Conservation (phyloP, 2,888 invertebrate species). For the Chrysopilus asiliformis region DNA sequence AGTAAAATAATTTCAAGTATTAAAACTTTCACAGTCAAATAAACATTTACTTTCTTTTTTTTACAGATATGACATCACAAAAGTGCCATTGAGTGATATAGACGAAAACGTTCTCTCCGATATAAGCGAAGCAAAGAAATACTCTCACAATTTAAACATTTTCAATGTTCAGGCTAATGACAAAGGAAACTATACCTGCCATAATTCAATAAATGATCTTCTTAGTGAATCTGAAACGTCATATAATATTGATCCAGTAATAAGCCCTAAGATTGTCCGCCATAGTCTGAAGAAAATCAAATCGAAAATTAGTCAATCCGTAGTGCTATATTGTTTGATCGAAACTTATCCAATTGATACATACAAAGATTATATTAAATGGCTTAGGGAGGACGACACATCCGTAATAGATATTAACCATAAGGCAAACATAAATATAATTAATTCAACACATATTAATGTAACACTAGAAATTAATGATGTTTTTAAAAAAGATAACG, state of each 20-base stretch:
- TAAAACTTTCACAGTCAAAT: no score
- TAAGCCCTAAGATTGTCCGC: slow-evolving; percentile 37
- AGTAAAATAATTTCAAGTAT: no score
- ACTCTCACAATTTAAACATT: slow-evolving; percentile 34
- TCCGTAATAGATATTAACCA: slow-evolving; percentile 29
- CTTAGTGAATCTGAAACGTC: slow-evolving; percentile 26
- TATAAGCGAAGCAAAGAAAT: slow-evolving; percentile 2
- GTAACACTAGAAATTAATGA: slow-evolving; percentile 44
- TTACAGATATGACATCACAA: slow-evolving; percentile 17
- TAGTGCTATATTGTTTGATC: slow-evolving; percentile 41
- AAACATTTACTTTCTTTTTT: slow-evolving; percentile 3
- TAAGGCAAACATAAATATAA: slow-evolving; percentile 27
- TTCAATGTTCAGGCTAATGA: slow-evolving; percentile 42
- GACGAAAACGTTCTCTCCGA: slow-evolving; percentile 10
- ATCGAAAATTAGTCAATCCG: slow-evolving; percentile 39
- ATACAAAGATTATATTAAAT: slow-evolving; percentile 30
- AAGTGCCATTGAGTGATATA: slow-evolving; percentile 6
- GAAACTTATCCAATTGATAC: slow-evolving; percentile 45
- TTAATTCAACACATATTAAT: slow-evolving; percentile 46
- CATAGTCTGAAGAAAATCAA: slow-evolving; percentile 36
- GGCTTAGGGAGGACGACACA: slow-evolving; percentile 42
- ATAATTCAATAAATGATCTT: slow-evolving; percentile 27
- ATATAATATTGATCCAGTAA: slow-evolving; percentile 34
- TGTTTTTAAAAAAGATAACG: slow-evolving; percentile 56
- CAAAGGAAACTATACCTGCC: slow-evolving; percentile 47